Base-by-base conservation (phyloP, 2,888 invertebrate genomes). In the Lapara coniferarum region DNA sequence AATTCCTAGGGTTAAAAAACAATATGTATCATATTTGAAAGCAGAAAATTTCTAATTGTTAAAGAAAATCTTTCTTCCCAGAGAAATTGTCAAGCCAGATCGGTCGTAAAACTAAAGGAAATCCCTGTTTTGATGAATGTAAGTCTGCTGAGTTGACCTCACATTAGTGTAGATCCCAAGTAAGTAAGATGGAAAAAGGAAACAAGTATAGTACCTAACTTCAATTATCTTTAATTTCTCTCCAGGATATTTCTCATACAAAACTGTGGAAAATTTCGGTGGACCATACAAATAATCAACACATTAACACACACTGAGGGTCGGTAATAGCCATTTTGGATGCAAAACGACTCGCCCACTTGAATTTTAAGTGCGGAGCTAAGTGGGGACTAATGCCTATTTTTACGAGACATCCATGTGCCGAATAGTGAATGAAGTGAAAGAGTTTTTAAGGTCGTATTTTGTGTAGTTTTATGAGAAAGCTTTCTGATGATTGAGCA, bases 371-470 rank as follows among this genome's bases (percentile, higher is more conserved):
- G 83, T 78, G 81, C 66, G 74, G 78, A 78, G 74, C 85, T 87
- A 89, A 91, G 90, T 90, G 89, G 87, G 89, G 89, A 89, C 89
- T 89, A 89, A 91, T 89, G 84, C 87, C 86, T 85, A 87, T 91
- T 90, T 90, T 91, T 90, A 89, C 87, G 88, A 86, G 84, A 82
- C 80, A 78, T 66, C 74, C 85, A 80, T 80, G 82, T 70, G 71
- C 79, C 68, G 90, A 87, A 89, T 90, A 81, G 81, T 63, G 74
- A 80, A 89, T 89, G 85, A 85, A 84, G 74, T 81, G 82, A 83
- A 81, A 81, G 52, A 58, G 56, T 66, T 55, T 69, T 44, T 66
- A 51, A 52, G 58, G 25, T 12, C 19, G 49, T 51, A 37, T 66
- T 53, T 59, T n/a, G 46, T 46, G 53, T 37, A 19, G 44, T 44